Conservation (phyloP, 2,888 invertebrate genomes). For the Sesamia inferens region DNA sequence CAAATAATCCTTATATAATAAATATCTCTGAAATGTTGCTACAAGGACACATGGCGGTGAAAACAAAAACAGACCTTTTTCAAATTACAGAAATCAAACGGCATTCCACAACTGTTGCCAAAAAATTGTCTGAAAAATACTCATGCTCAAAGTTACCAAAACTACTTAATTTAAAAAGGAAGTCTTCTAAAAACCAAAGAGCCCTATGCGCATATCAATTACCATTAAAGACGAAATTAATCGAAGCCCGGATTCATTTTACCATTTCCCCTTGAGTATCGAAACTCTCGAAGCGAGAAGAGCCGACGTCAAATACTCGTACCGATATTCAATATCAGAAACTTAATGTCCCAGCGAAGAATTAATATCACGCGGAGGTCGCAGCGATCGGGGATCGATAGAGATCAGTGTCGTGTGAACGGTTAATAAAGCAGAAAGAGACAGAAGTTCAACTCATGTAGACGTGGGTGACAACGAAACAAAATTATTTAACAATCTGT, state of each 20-base stretch:
- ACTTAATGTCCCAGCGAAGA: slow-evolving; percentile 61
- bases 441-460: slow-evolving; percentile 29
- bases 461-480: slow-evolving; percentile 20
- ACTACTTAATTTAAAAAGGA: slow-evolving; percentile 10
- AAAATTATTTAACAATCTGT: slow-evolving; percentile 38
- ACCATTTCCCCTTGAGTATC: slow-evolving; percentile 37
- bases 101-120: background rate
- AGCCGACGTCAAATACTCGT: slow-evolving; percentile 52
- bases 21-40: background rate
- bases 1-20: slow-evolving; percentile 20
- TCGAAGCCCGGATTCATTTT: slow-evolving; percentile 15
- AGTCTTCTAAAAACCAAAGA: slow-evolving; percentile 9
- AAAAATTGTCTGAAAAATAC: slow-evolving; percentile 21
- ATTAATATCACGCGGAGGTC: slow-evolving; percentile 59
- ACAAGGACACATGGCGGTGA: background rate
- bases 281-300: slow-evolving; percentile 45
- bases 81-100: background rate
- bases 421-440: slow-evolving; percentile 15
- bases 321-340: slow-evolving; percentile 59
- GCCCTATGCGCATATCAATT: slow-evolving; percentile 24
- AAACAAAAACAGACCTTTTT: slow-evolving; percentile 19
- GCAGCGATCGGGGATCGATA: slow-evolving; percentile 59
- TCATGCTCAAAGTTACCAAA: slow-evolving; percentile 8
- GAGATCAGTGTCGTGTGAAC: slow-evolving; percentile 55
- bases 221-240: slow-evolving; percentile 31